These are phyloP conservation scores for Trissolcus brochymenae DNA, from an alignment of 2,888 invertebrate species.

Conservation along the genomic window DNA sequence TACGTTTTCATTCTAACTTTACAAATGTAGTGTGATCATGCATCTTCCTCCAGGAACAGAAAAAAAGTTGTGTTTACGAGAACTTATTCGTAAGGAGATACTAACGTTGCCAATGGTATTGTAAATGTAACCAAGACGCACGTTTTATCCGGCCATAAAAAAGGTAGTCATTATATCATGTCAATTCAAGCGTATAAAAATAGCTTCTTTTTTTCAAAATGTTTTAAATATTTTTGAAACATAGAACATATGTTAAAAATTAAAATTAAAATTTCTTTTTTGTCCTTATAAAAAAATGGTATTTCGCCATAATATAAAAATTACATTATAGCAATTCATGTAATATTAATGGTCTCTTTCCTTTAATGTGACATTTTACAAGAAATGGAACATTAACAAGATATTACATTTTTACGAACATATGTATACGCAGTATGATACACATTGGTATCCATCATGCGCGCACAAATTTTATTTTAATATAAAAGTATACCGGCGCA, in stretches of 20 bases:
- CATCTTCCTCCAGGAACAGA: constrained; percentile 15
- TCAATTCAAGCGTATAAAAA: no score
- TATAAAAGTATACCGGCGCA: constrained; percentile 4
- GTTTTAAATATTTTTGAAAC: no score
- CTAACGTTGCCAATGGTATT: constrained; percentile 10
- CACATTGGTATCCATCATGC: constrained; percentile 20
- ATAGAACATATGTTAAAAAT: no score
- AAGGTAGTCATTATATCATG: no score
- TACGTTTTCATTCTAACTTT: not conserved
- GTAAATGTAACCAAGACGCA: no score
- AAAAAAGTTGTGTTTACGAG: constrained; percentile 25
- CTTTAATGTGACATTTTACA: constrained; percentile 7
- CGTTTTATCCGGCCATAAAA: no score
- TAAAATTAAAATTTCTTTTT: no score
- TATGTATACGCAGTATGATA: not conserved
- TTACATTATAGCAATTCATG: no score
- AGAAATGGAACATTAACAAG: constrained; percentile 23
- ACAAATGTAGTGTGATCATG: constrained; percentile 12
- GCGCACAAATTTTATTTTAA: constrained; percentile 12
- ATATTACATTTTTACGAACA: constrained; percentile 22
- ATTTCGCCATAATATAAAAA: no score
- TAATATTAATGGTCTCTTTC: constrained; percentile 1
- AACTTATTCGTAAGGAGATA: constrained; percentile 17
- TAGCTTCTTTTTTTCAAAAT: no score
- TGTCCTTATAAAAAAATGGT: no score